Percentiles rank a stretch among this genome's conserved stretches.
These are phyloP conservation scores for Tribolium castaneum DNA, from an alignment of 1,140 invertebrate genomes.

Conservation along the genomic window DNA sequence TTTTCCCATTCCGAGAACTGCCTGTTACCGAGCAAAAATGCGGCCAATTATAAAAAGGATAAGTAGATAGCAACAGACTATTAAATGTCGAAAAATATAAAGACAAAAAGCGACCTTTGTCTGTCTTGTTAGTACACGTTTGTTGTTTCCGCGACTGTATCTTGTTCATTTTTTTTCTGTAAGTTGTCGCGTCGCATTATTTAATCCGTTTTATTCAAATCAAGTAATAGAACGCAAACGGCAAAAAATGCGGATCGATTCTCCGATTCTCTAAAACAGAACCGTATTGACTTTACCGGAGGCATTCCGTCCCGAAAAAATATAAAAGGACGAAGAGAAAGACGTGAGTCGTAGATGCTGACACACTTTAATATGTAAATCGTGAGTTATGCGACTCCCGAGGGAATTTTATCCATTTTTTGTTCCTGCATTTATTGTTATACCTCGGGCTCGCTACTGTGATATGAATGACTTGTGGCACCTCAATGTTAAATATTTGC, in stretches of 20 bases:
- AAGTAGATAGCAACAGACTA: conserved; percentile 10
- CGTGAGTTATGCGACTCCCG: conserved; percentile 43
- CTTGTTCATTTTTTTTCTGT: not conserved
- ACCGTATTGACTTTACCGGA: conserved; percentile 23
- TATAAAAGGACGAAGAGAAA: conserved; percentile 20
- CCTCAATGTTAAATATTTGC: conserved; percentile 46
- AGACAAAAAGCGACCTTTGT: not conserved
- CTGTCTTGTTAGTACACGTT: not conserved
- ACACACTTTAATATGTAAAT: conserved; percentile 50
- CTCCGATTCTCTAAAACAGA: not conserved
- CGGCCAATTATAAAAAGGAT: conserved; percentile 10
- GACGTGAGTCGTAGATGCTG: conserved; percentile 36
- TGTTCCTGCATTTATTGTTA: conserved; percentile 49
- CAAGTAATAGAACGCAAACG: conserved; percentile 11
- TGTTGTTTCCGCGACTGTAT: not conserved
- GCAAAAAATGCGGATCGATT: not conserved
- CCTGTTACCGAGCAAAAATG: conserved; percentile 4
- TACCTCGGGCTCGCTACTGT: conserved; percentile 41
- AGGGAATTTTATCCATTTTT: conserved; percentile 47
- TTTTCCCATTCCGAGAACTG: not conserved
- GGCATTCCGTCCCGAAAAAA: not conserved
- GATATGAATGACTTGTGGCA: conserved; percentile 51
- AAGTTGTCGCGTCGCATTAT: not conserved
- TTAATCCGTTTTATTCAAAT: conserved; percentile 35
- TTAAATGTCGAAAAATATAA: not conserved